Evolutionary conservation across 2,797 vertebrate species (phyloP).

Genomic region (Anguilla marmorata): DNA sequence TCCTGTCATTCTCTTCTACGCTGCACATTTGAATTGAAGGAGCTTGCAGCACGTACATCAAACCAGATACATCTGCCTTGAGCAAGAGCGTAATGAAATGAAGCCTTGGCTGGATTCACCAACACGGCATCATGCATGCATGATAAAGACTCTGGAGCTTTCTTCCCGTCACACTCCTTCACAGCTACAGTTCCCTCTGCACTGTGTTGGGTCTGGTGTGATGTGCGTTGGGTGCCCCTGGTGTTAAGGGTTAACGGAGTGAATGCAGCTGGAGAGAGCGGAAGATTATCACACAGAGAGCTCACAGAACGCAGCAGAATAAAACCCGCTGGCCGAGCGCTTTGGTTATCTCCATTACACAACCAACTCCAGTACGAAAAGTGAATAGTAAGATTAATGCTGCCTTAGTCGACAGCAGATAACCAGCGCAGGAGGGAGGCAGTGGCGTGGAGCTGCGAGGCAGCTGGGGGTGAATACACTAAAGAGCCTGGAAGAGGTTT

Average conservation of each 20-base stretch:
- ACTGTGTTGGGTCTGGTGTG: background rate
- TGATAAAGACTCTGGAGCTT: background rate
- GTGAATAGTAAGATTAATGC: conserved; percentile 26
- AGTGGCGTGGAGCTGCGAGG: background rate
- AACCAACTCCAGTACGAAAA: conserved; percentile 32
- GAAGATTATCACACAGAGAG: background rate
- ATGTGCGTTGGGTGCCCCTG: background rate
- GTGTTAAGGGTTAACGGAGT: background rate
- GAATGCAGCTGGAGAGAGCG: background rate
- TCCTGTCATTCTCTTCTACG: background rate
- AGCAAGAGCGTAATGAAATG: background rate
- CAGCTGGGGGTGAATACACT: background rate
- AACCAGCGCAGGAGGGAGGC: background rate
- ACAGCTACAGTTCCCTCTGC: background rate
- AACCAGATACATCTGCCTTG: background rate
- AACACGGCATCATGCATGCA: background rate
- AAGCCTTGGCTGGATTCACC: background rate
- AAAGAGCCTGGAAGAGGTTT: background rate
- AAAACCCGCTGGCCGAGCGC: conserved; percentile 25
- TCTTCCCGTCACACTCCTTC: background rate
- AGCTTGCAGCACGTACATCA: background rate
- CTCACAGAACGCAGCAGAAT: conserved; percentile 7
- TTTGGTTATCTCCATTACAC: conserved; percentile 32
- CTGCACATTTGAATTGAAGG: background rate
- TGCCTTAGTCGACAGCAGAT: conserved; percentile 34